Evolutionary conservation across 2,797 vertebrate genomes (phyloP), one percentile per base, ranked within the genome.

Genomic region (Cyclura pinguis): DNA sequence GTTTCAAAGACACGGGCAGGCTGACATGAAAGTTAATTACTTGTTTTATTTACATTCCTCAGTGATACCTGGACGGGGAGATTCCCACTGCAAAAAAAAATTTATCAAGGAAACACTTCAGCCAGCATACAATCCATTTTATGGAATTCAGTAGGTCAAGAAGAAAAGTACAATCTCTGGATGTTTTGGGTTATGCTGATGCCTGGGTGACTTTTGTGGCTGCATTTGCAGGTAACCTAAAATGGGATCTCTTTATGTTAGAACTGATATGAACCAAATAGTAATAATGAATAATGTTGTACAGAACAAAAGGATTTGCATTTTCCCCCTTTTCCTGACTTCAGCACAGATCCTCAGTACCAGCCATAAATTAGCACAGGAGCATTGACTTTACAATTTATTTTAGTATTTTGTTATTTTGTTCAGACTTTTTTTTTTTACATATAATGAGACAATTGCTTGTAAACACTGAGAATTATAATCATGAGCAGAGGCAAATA

Each of bases 21-120:
- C 7, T 87, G 74, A 35, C 76, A 78, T 50, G 42, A 29, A 73
- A 80, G 42, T 16, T 50, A 64, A 87, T 62, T 59, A 62, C 24
- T 50, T 59, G 62, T 80, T 80, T 67, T 22, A 67, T 87, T 85
- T 67, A 80, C 86, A 87, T 87, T 87, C 86, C 76, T 80, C 22
- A 80, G 74, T 52, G 59, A 35, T 50, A 27, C 59, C 80, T 78
- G 42, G 20, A 59, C n/a, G 59, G 27, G 55, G 57, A 78, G 85
- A 35, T 35, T 16, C 12, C 18, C 29, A 78, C 16, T 22, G 8
- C 29, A 80, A 13, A 50, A 78, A 62, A n/a, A 20, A 32, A 18
- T 50, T 80, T 67, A 64, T 64, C 59, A 47, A 42, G 59, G 35
- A 87, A 78, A 78, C 80, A 80, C 35, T 78, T 78, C 52, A 32